Base-by-base conservation (phyloP, 2,888 invertebrate genomes). In the Invenusta paracnida region DNA sequence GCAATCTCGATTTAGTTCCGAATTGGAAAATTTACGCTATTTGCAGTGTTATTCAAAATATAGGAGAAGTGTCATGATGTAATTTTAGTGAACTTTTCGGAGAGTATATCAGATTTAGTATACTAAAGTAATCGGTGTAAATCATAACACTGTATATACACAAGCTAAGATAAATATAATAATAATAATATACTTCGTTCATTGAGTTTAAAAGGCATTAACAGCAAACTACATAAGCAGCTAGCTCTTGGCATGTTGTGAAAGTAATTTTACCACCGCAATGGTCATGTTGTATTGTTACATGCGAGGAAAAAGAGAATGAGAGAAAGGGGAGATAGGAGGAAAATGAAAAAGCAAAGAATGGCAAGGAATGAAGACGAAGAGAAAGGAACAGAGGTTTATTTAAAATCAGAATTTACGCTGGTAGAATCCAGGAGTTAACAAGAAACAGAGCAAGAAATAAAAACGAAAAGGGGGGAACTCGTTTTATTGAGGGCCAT, bases 361-460 rank as follows among this genome's bases (percentile, higher is more conserved):
- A n/a, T n/a, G n/a, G n/a, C n/a, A n/a, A n/a, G n/a, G n/a, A n/a
- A n/a, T n/a, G n/a, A n/a, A n/a, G n/a, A n/a, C n/a, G n/a, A n/a
- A n/a, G n/a, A n/a, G n/a, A n/a, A n/a, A n/a, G n/a, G n/a, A n/a
- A n/a, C n/a, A n/a, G n/a, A n/a, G n/a, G n/a, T n/a, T n/a, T n/a
- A n/a, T 2, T 73, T 23, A 73, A 73, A 73, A 73, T 73, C 73
- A 73, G 73, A 13, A 5, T 73, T 13, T 73, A 73, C 73, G 73
- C 73, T 73, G 73, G 73, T 73, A 73, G 73, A 73, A 73, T 73
- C 17, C 73, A 2, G 2, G 73, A 73, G 73, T 73, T 73, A 73
- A 73, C 25, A 73, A 73, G 73, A 73, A 73, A 73, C 25, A 73
- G 73, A 73, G 73, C 25, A 73, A 73, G 73, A 73, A 73, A 73